These are phyloP conservation scores for Perodicticus potto DNA, from an alignment of 2,797 vertebrate genomes.

Conservation along the genomic window DNA sequence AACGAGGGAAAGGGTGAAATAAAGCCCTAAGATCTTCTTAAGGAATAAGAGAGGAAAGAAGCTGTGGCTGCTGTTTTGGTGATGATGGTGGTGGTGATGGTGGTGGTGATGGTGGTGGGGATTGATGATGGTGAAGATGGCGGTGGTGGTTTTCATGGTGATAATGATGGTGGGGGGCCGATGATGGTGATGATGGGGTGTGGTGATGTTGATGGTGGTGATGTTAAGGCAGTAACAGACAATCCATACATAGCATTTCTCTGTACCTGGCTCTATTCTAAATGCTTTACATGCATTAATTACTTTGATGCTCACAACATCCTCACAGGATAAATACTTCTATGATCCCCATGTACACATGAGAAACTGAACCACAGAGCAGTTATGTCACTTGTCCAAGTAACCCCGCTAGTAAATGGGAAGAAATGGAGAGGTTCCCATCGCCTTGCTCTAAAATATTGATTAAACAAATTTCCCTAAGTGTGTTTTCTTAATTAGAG, in stretches of 20 bases:
- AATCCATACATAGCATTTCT: neutral
- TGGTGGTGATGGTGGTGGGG: fast-evolving
- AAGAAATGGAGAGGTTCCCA: neutral
- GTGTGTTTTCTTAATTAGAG: neutral
- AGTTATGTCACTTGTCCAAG: neutral
- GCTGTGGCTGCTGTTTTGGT: neutral
- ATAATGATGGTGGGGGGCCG: neutral
- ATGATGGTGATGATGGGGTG: neutral
- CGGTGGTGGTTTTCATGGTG: too few species aligned
- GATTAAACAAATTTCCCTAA: neutral
- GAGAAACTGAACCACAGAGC: neutral
- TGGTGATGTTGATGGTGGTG: neutral
- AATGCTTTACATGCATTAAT: neutral
- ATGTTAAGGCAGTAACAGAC: too few species aligned
- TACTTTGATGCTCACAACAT: neutral
- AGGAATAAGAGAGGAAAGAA: neutral
- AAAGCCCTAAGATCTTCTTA: neutral
- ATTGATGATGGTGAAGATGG: fast-evolving
- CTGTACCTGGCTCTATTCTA: neutral
- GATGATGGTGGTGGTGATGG: fast-evolving
- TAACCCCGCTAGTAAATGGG: neutral
- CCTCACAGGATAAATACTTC: neutral
- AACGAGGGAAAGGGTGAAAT: neutral
- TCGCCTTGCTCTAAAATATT: neutral
- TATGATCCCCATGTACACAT: neutral